A percentile compares a stretch with the other conserved stretches of the same genome.
These are phyloP conservation scores for Myocastor coypus DNA, from an alignment of 2,113 vertebrate species.

Conservation along the genomic window DNA sequence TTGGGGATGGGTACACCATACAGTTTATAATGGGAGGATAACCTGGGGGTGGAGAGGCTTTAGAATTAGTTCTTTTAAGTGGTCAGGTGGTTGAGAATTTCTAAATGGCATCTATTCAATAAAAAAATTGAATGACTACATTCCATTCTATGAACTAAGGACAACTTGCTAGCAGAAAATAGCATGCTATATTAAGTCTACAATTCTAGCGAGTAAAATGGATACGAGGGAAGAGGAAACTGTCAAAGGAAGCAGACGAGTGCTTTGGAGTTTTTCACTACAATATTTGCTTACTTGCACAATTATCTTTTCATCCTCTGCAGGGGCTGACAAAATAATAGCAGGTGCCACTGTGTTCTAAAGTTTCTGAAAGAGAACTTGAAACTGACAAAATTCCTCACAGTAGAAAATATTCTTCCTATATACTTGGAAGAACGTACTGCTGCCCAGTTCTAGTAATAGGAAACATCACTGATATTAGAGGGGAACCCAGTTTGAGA, in stretches of 20 bases:
- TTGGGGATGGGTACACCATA: neutral
- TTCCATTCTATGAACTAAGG: neutral
- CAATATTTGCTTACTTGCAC: conserved; percentile 37
- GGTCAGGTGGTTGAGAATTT: neutral
- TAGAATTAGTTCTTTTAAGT: neutral
- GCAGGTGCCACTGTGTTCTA: conserved; percentile 49
- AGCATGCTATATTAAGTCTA: neutral
- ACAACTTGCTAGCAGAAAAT: neutral
- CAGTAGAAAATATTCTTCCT: neutral
- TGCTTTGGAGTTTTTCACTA: neutral
- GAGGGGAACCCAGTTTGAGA: neutral
- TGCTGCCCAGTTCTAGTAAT: neutral
- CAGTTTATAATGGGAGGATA: neutral
- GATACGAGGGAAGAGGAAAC: neutral
- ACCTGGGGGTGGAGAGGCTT: neutral
- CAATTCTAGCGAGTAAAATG: neutral
- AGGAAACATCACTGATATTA: neutral
- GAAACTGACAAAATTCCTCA: conserved; percentile 13
- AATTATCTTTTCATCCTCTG: neutral
- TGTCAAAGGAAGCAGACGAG: conserved; percentile 3
- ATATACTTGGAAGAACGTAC: neutral
- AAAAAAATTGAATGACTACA: neutral
- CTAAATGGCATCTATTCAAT: neutral
- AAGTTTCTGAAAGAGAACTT: conserved; percentile 1
- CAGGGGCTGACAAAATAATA: conserved; percentile 55